Base-by-base conservation (phyloP, 2,113 vertebrate species). In the Lonchura striata region DNA sequence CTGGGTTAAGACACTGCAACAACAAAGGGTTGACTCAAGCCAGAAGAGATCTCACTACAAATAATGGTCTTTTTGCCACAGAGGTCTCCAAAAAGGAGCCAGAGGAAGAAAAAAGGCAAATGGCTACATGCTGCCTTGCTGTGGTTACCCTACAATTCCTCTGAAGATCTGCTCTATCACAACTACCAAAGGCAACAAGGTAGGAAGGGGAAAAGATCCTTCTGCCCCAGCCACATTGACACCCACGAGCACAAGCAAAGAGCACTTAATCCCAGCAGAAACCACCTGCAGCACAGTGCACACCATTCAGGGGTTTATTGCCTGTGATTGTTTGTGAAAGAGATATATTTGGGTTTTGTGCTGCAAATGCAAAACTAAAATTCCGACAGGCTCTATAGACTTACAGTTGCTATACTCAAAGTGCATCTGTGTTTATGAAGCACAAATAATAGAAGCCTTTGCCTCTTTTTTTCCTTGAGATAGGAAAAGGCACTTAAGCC, bases 211-310 rank as follows among this genome's bases (percentile, higher is more conserved):
- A 23, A 52, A 56, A 53, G 13, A 14, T n/a, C 23, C 15, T 72
- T 46, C 31, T 13, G 11, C 8, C 14, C 60, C 39, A 68, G 13
- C 9, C 24, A 68, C 24, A 35, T n/a, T 46, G 31, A 19, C 46
- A 61, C 28, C 46, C 39, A 33, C 14, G 22, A 61, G 33, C 33
- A 53, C 0, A 1, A 76, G 20, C 18, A 71, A 53, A 66, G 49
- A 87, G 9, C 3, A 0, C 17, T 30, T 7, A 37, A 47, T 5
- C 46, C 44, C 54, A 15, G 1, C 0, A 17, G 37, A 70, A 35
- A 72, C 27, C 31, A 39, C 31, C 50, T 35, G 12, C 57, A 82
- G n/a, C 12, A 53, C 0, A 0, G 13, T 0, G 0, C 3, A 2
- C 1, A 0, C 7, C 54, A 30, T 50, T 64, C 18, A 7, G 11